phyloP scores from a whole-genome alignment of 2,888 invertebrate genomes.

The Melikaiella ostensackeni region DNA sequence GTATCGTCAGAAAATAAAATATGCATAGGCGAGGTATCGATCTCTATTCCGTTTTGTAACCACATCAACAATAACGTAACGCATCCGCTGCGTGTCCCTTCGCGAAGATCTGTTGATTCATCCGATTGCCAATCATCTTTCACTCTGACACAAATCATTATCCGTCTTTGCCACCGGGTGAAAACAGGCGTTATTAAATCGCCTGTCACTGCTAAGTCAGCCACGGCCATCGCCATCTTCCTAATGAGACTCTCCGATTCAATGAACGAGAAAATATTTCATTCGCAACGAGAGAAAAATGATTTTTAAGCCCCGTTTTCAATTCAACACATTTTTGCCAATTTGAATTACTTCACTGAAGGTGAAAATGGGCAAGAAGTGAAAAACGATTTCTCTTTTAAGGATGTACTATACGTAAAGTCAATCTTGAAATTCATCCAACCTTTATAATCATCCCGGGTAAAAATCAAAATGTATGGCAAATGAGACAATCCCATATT shows the following conservation, averaged over 20 bases:
- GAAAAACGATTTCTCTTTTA: no score
- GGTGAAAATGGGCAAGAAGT: no score
- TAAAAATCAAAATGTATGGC: no score
- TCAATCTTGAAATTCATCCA: no score
- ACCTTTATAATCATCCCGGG: no score
- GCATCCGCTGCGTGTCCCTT: constrained; percentile 4
- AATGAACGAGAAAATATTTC: constrained; percentile 5
- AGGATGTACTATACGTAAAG: no score
- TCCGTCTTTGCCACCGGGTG: constrained; percentile 6
- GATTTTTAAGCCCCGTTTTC: neutral
- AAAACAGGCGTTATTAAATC: constrained; percentile 16
- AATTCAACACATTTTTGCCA: neutral
- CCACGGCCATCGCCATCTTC: neutral
- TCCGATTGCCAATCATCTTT: constrained; percentile 33
- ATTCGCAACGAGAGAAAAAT: neutral
- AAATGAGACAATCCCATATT: no score
- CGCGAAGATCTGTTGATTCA: constrained; percentile 36
- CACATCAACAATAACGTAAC: constrained; percentile 20
- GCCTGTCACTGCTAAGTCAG: constrained; percentile 11
- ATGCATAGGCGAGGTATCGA: constrained; percentile 43
- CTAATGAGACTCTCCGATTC: neutral
- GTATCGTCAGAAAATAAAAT: constrained; percentile 42
- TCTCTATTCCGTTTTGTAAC: constrained; percentile 42
- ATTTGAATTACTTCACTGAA: no score
- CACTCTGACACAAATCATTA: constrained; percentile 3